phyloP scores from a whole-genome alignment of 2,797 vertebrate species.

The Fratercula arctica region DNA sequence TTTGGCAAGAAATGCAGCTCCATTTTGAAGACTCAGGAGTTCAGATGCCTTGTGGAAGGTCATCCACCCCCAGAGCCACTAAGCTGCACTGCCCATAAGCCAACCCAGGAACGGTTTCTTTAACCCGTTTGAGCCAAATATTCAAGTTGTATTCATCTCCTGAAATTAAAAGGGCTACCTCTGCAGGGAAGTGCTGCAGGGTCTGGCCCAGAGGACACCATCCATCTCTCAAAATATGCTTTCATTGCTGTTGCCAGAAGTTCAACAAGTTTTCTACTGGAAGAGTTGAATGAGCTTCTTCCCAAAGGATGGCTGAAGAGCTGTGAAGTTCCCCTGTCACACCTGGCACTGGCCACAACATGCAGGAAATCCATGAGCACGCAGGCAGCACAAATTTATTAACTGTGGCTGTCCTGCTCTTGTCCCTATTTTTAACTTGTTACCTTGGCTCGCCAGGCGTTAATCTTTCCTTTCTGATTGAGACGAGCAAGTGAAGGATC shows the following conservation, averaged over 20 bases:
- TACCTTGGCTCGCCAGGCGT: slow-evolving; percentile 95
- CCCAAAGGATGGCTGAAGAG: not conserved
- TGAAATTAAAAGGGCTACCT: not conserved
- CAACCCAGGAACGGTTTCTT: not conserved
- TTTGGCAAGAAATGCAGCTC: not conserved
- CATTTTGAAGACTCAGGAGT: not conserved
- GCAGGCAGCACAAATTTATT: not conserved
- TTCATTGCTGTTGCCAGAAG: not conserved
- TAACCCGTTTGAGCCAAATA: not conserved
- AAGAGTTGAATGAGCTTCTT: not conserved
- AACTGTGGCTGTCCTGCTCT: not conserved
- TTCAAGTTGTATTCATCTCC: not conserved
- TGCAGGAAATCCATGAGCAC: not conserved
- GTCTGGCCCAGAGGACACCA: not conserved
- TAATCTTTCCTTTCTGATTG: slow-evolving; percentile 83
- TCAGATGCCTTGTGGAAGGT: not conserved
- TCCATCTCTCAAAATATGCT: not conserved
- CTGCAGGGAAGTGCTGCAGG: not conserved
- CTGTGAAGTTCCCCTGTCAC: not conserved
- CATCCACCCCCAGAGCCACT: not conserved
- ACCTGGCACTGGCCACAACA: rapidly evolving
- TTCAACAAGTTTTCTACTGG: not conserved
- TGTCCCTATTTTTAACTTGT: not conserved
- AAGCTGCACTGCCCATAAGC: not conserved
- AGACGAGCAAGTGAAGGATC: slow-evolving; percentile 85